Percentiles rank a stretch among this genome's conserved stretches.
phyloP scores from a whole-genome alignment of 2,797 vertebrate genomes.

The Bradypodion ventrale region DNA sequence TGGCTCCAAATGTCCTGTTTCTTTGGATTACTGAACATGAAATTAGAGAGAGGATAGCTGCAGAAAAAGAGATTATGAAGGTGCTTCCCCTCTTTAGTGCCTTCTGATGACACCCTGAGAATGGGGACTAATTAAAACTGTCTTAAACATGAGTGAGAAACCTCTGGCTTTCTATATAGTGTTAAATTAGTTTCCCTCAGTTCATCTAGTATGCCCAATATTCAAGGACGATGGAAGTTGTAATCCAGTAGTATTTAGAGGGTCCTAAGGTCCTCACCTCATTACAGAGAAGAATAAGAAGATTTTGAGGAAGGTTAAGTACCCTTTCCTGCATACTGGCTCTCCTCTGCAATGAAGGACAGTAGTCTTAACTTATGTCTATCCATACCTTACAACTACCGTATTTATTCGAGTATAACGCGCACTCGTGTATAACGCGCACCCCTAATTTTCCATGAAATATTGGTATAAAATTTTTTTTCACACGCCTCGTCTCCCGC shows the following conservation, averaged over 20 bases:
- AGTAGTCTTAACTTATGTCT: too few species aligned
- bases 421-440: too few species aligned
- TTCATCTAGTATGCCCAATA: not conserved
- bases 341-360: not conserved
- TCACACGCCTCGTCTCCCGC: too few species aligned
- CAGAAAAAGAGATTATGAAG: not conserved
- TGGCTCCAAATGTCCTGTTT: not conserved
- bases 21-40: not conserved
- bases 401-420: too few species aligned
- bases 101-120: not conserved
- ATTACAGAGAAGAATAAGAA: too few species aligned
- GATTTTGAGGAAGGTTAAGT: not conserved
- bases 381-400: too few species aligned
- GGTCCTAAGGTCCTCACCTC: too few species aligned
- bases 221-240: not conserved
- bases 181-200: not conserved
- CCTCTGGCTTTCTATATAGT: not conserved
- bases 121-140: too few species aligned
- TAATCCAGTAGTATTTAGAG: not conserved
- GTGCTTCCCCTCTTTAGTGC: not conserved
- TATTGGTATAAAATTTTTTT: too few species aligned
- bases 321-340: not conserved
- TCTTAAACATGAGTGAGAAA: too few species aligned
- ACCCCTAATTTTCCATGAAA: too few species aligned
- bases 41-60: not conserved